Evolutionary conservation across 2,888 invertebrate genomes (phyloP), one percentile per base, ranked within the genome.

Genomic region (Microctonus hyperodae): DNA sequence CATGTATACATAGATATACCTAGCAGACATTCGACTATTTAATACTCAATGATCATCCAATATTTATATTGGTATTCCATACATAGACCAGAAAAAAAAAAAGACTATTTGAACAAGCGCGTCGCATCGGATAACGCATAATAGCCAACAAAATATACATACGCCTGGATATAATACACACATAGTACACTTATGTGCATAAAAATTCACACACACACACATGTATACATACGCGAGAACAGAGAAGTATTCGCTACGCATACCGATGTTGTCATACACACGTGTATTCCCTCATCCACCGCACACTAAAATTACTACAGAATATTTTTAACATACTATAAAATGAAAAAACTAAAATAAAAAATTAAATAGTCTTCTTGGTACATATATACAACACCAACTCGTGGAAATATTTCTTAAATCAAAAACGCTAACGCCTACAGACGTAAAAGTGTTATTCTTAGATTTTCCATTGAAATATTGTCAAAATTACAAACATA

Each of bases 11-110:
- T 40, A 2, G 13, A n/a, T 64, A 25, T 28, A 7, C 40, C 20
- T 23, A 25, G 33, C 51, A 13, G 31, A 13, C n/a, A 37, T 9
- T 37, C n/a, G 13, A 33, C 50, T 65, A 35, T 63, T 65, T 69
- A 65, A 69, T 65, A 66, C 44, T 37, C 69, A 67, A 69, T 72
- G 69, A 60, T 16, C 70, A 60, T 67, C 68, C 65, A 70, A 67
- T 64, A 22, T 50, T 56, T 63, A 67, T 69, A 74, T 70, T 70
- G 70, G 70, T 72, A 73, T 71, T 71, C 67, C 56, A 44, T 48
- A 23, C 37, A 57, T 63, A 55, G 56, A 33, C 23, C n/a, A 48
- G 31, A 35, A 35, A 25, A 31, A 56, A 35, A 60, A 33, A 48
- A 64, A 55, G 33, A 60, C 50, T 50, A 62, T 63, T 63, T 62